Conservation (phyloP, 1,140 invertebrate species). For the Metaphire vulgaris region DNA sequence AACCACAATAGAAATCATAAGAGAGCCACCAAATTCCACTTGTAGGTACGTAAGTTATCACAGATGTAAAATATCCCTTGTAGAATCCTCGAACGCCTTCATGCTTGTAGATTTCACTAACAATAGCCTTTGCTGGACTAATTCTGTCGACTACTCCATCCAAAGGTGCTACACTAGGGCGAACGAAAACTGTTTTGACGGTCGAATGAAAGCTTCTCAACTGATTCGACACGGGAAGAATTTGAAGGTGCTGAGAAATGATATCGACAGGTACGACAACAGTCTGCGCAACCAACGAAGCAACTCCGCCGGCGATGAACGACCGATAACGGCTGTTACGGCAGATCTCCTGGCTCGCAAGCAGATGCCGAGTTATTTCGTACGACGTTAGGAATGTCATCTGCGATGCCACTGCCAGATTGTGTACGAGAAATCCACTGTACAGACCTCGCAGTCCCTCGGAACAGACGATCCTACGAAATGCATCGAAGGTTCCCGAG, state of each 20-base stretch:
- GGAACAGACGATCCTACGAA: conserved; percentile 74
- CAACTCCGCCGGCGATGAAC: conserved; percentile 73
- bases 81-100: conserved; percentile 86
- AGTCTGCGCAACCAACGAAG: conserved; percentile 87
- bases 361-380: conserved; percentile 77
- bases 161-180: conserved; percentile 33
- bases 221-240: conserved; percentile 57
- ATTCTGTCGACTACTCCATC: conserved; percentile 33
- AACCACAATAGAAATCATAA: conserved; percentile 89
- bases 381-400: conserved; percentile 93
- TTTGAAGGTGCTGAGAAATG: conserved; percentile 92
- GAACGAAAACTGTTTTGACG: background rate
- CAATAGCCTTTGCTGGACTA: conserved; percentile 51
- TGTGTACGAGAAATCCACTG: conserved; percentile 89
- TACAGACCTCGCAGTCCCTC: conserved; percentile 85
- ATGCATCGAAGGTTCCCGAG: conserved; percentile 79
- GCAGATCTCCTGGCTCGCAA: conserved; percentile 52
- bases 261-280: conserved; percentile 95
- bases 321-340: conserved; percentile 54
- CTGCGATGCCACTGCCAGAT: conserved; percentile 71
- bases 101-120: conserved; percentile 65
- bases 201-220: background rate
- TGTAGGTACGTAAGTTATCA: conserved; percentile 87
- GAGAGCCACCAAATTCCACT: conserved; percentile 94
- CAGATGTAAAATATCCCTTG: conserved; percentile 81